phyloP scores from a whole-genome alignment of 2,113 vertebrate genomes.

The Peromyscus californicus region DNA sequence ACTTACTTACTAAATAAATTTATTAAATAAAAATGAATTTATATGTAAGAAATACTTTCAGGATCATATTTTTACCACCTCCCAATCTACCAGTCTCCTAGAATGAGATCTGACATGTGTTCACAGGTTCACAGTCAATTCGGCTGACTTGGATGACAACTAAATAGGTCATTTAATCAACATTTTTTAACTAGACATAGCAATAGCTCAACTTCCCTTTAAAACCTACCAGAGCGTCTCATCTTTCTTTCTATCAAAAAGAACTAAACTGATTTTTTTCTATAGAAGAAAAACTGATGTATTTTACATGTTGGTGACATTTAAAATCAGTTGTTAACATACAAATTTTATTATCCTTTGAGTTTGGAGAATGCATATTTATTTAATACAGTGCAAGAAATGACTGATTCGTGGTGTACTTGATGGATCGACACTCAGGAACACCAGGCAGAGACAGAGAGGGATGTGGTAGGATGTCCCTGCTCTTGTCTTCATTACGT shows the following conservation, averaged over 20 bases:
- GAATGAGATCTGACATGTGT: background rate
- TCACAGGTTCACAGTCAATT: background rate
- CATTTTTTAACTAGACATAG: background rate
- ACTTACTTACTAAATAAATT: background rate
- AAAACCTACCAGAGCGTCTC: background rate
- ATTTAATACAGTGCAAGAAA: conserved; percentile 17
- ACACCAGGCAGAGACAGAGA: rapidly evolving
- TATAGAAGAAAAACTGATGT: background rate
- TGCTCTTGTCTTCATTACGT: background rate
- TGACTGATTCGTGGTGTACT: background rate
- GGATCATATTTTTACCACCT: background rate
- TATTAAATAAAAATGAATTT: background rate
- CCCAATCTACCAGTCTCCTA: background rate
- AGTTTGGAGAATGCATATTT: background rate
- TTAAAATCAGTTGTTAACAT: background rate
- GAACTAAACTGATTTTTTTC: background rate
- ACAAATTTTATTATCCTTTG: background rate
- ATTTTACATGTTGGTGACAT: conserved; percentile 17
- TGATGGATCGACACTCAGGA: background rate
- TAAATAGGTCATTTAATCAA: background rate
- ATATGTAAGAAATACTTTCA: background rate
- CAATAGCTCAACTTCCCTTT: background rate
- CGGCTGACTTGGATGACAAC: background rate
- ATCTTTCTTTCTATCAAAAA: background rate
- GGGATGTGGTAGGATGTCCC: background rate